phyloP scores from a whole-genome alignment of 2,113 vertebrate species.

The Mastomys natalensis region DNA sequence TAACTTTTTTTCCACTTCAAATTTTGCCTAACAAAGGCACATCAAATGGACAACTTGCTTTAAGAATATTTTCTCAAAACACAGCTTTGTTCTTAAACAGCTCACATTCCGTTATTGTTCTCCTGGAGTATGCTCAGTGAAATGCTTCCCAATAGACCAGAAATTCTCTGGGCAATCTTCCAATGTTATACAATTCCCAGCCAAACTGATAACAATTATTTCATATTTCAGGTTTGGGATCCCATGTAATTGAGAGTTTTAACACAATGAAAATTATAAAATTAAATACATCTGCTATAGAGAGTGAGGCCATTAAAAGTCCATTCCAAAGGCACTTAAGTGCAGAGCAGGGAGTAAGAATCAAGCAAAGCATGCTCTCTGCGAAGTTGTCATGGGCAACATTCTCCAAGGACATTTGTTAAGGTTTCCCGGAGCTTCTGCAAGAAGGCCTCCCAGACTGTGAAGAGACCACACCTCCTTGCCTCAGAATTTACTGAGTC shows the following conservation, averaged over 20 bases:
- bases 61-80: not conserved
- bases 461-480: not conserved
- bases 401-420: slow-evolving; percentile 23
- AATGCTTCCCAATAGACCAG: slow-evolving; percentile 50
- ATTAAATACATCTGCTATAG: slow-evolving; percentile 61
- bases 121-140: not conserved
- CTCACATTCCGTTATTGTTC: not conserved
- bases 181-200: slow-evolving; percentile 62
- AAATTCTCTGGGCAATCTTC: slow-evolving; percentile 59
- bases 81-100: slow-evolving; percentile 19
- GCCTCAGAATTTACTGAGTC: slow-evolving; percentile 41
- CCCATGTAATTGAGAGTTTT: slow-evolving; percentile 51
- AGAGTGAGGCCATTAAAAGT: slow-evolving; percentile 31
- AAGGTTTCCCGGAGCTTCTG: slow-evolving; percentile 49
- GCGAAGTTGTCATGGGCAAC: not conserved
- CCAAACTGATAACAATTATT: slow-evolving; percentile 70
- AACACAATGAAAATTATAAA: slow-evolving; percentile 58
- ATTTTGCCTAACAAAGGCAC: slow-evolving; percentile 13
- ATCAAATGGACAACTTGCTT: not conserved
- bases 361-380: not conserved
- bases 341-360: slow-evolving; percentile 20
- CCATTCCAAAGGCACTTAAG: slow-evolving; percentile 51
- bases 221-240: slow-evolving; percentile 63
- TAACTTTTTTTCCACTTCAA: slow-evolving; percentile 18
- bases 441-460: not conserved